phyloP scores from a whole-genome alignment of 2,797 vertebrate genomes.

The Remorina albescens region DNA sequence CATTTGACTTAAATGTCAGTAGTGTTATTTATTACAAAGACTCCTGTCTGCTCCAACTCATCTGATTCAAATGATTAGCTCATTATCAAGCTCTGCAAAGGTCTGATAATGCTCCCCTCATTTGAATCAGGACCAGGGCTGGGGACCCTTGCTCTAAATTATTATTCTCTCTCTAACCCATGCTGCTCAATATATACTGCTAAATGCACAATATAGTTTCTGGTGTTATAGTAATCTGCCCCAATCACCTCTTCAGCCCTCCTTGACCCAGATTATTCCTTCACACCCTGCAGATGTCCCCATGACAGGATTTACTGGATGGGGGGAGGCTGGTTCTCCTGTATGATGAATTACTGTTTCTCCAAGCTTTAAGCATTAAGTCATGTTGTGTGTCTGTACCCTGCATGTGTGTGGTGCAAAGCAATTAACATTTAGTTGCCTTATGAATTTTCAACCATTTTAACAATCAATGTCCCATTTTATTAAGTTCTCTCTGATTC shows the following conservation, averaged over 20 bases:
- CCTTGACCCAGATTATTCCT: conserved; percentile 57
- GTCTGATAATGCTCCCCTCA: no score
- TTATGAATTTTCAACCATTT: no score
- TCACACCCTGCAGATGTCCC: conserved; percentile 47
- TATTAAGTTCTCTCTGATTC: no score
- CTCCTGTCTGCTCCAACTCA: no score
- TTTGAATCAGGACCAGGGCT: no score
- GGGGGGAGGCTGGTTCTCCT: conserved; percentile 11
- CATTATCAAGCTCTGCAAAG: no score
- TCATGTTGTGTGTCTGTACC: not conserved
- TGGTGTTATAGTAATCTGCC: conserved; percentile 48
- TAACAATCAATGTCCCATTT: no score
- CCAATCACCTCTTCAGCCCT: conserved; percentile 47
- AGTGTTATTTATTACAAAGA: not conserved
- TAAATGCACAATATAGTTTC: conserved; percentile 19
- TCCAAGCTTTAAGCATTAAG: not conserved
- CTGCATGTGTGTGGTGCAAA: not conserved
- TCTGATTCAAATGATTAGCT: no score
- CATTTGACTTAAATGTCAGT: not conserved
- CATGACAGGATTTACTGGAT: conserved; percentile 8
- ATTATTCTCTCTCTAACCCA: not conserved
- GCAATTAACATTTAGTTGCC: not conserved
- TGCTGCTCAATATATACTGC: not conserved
- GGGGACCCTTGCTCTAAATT: no score
- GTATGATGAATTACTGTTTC: conserved; percentile 4